A percentile compares a stretch with the other conserved stretches of the same genome.
Evolutionary conservation across 2,113 vertebrate species (phyloP).

Genomic region (Salvelinus fontinalis): DNA sequence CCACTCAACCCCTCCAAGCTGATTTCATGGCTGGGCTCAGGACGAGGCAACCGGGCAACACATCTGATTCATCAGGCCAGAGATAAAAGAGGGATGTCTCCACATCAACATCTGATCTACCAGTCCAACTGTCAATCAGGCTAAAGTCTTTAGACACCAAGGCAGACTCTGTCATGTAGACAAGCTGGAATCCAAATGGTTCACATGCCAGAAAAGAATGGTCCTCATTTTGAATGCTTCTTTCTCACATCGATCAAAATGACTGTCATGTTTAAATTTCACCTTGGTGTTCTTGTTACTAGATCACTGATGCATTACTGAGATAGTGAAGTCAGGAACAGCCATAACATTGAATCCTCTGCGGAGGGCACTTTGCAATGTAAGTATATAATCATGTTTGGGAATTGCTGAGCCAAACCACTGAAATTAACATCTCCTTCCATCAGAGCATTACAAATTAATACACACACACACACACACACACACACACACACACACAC

Average conservation of each 20-base stretch:
- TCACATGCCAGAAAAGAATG: constrained; percentile 21
- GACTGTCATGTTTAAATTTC: constrained; percentile 35
- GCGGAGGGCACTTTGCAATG: neutral
- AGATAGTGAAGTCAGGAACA: neutral
- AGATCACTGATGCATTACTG: constrained; percentile 11
- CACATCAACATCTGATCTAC: constrained; percentile 19
- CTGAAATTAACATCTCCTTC: neutral
- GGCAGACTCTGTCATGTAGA: constrained; percentile 2
- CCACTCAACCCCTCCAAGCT: neutral
- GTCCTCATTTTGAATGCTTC: constrained; percentile 19
- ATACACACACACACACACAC: neutral
- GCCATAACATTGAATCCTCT: constrained; percentile 8
- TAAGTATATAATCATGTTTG: neutral
- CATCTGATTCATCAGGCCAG: constrained; percentile 31
- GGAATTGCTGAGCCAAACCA: neutral
- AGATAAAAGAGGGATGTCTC: constrained; percentile 15
- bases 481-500: neutral
- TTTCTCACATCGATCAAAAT: constrained; percentile 25
- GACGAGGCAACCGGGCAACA: constrained; percentile 4
- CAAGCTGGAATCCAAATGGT: constrained; percentile 22
- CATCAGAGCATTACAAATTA: neutral
- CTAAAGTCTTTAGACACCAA: neutral
- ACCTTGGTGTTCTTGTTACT: neutral
- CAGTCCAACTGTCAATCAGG: constrained; percentile 29
- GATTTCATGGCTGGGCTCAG: constrained; percentile 35